Conservation (phyloP, 64 coral and sea anemone species). For the Porites lutea region DNA sequence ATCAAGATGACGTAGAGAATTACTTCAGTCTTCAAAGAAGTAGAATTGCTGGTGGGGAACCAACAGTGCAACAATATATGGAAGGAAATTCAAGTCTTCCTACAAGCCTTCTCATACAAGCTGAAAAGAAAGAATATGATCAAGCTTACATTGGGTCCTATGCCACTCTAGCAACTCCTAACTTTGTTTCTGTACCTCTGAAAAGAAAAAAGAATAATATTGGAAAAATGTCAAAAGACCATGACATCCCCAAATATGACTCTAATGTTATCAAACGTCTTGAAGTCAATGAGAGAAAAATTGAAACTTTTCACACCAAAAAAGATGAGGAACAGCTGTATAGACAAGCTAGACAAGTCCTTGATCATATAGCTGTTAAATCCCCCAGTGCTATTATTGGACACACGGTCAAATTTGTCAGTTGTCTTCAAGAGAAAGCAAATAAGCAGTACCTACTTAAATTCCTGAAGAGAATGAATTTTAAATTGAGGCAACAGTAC, state of each 20-base stretch:
- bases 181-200: conserved; percentile 18
- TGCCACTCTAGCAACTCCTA: background rate
- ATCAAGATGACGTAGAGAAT: background rate
- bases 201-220: background rate
- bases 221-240: background rate
- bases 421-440: background rate
- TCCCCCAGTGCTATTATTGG: conserved; percentile 7
- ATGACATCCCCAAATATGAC: no score
- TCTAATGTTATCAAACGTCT: no score
- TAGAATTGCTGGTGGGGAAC: conserved; percentile 20
- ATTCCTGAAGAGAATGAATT: conserved; percentile 4
- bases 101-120: background rate
- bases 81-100: background rate
- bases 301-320: background rate
- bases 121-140: background rate
- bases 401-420: background rate
- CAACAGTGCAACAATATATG: background rate
- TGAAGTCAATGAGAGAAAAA: no score
- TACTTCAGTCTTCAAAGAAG: background rate
- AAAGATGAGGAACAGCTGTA: conserved; percentile 20
- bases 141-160: conserved; percentile 1
- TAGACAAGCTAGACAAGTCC: conserved; percentile 22
- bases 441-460: background rate
- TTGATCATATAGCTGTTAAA: conserved; percentile 37
- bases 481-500: background rate